These are phyloP conservation scores for Jacana jacana DNA, from an alignment of 2,113 vertebrate genomes.

Conservation along the genomic window DNA sequence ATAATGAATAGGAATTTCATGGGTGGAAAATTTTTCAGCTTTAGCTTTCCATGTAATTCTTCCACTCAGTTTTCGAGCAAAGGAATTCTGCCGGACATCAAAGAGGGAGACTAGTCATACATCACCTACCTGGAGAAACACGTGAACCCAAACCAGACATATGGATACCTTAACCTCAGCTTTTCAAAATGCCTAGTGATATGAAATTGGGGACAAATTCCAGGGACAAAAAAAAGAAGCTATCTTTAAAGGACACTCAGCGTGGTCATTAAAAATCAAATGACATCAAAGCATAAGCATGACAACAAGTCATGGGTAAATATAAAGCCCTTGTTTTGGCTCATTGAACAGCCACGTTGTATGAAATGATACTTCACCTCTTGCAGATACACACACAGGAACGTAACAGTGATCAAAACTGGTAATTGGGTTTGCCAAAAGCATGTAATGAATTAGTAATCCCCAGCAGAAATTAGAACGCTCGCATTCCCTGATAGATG, in stretches of 20 bases:
- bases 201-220: neutral
- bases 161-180: neutral
- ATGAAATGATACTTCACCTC: neutral
- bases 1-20: neutral
- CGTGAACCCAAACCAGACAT: neutral
- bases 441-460: slow-evolving; percentile 47
- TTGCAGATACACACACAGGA: neutral
- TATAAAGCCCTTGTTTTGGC: neutral
- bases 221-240: neutral
- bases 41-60: neutral
- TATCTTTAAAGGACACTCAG: neutral
- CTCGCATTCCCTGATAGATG: neutral
- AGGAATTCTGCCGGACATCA: neutral
- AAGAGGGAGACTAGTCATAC: neutral
- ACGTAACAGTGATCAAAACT: neutral
- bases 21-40: neutral
- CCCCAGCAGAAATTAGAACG: slow-evolving; percentile 6
- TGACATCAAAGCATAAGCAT: neutral
- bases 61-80: neutral
- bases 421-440: slow-evolving; percentile 9
- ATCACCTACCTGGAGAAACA: neutral
- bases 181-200: neutral
- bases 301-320: neutral
- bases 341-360: neutral
- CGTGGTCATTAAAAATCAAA: neutral